Conservation (phyloP, 2,113 vertebrate genomes). For the Centrocercus urophasianus region DNA sequence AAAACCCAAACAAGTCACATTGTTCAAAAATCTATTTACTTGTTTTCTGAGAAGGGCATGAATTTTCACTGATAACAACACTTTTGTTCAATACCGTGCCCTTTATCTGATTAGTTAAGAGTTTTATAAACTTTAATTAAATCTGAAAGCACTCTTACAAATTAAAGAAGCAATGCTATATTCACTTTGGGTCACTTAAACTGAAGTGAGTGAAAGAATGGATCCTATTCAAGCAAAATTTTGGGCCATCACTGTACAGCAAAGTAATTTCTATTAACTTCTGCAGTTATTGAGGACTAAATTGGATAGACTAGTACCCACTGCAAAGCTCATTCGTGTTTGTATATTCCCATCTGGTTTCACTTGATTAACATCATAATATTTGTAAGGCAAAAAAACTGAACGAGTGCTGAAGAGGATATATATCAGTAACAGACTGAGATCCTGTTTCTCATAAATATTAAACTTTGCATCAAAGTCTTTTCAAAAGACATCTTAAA, state of each 20-base stretch:
- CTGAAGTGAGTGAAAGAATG: neutral
- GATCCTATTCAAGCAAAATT: neutral
- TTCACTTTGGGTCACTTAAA: neutral
- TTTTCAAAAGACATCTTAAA: neutral
- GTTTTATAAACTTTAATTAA: neutral
- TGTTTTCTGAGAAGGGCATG: neutral
- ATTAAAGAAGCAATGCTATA: neutral
- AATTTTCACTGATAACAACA: neutral
- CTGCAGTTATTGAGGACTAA: neutral
- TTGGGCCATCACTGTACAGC: neutral
- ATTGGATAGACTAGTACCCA: neutral
- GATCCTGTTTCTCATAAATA: neutral
- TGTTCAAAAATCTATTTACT: neutral
- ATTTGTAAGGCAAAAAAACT: neutral
- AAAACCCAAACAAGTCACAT: neutral
- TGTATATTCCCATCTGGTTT: neutral
- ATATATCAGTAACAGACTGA: neutral
- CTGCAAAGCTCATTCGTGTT: neutral
- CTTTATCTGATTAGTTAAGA: neutral
- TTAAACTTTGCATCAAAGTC: neutral
- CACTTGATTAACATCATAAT: neutral
- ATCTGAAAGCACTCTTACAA: neutral
- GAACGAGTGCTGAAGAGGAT: neutral
- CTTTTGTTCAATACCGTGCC: neutral
- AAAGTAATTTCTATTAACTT: neutral